A percentile compares a stretch with the other conserved stretches of the same genome.
Evolutionary conservation across 2,888 invertebrate genomes (phyloP).

Genomic region (Drosophila paracracens): DNA sequence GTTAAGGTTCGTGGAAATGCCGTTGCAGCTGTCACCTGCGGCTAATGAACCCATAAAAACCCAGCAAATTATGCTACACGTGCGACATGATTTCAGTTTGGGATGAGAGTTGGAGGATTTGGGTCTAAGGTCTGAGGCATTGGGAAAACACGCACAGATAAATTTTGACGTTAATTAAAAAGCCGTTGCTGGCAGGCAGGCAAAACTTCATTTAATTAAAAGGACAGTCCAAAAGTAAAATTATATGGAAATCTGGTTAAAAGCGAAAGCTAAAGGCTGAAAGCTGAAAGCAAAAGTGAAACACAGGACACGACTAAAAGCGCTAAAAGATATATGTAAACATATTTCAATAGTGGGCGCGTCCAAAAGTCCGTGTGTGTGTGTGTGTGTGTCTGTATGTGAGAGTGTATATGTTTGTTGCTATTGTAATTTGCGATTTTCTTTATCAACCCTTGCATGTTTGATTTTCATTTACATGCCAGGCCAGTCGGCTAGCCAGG

Average conservation of each 20-base stretch:
- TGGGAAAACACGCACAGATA: conserved; percentile 61
- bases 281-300: conserved; percentile 38
- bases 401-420: conserved; percentile 24
- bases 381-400: conserved; percentile 18
- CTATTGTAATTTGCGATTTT: conserved; percentile 79
- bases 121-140: not conserved
- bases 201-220: conserved; percentile 65
- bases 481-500: conserved; percentile 52
- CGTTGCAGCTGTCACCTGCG: conserved; percentile 59
- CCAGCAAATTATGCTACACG: conserved; percentile 72
- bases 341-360: conserved; percentile 78
- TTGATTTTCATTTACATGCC: conserved; percentile 85
- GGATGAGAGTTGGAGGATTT: not conserved
- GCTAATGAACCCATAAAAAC: conserved; percentile 77
- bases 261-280: conserved; percentile 37
- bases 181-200: conserved; percentile 34
- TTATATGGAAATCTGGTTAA: conserved; percentile 53
- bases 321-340: conserved; percentile 65
- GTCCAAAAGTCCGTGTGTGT: conserved; percentile 26
- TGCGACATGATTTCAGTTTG: conserved; percentile 61
- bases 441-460: conserved; percentile 84
- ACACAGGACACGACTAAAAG: conserved; percentile 34
- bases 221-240: conserved; percentile 34
- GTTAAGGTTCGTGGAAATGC: conserved; percentile 10
- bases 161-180: conserved; percentile 74